Base-by-base conservation (phyloP, 2,113 vertebrate genomes). In the Orthonyx spaldingii region DNA sequence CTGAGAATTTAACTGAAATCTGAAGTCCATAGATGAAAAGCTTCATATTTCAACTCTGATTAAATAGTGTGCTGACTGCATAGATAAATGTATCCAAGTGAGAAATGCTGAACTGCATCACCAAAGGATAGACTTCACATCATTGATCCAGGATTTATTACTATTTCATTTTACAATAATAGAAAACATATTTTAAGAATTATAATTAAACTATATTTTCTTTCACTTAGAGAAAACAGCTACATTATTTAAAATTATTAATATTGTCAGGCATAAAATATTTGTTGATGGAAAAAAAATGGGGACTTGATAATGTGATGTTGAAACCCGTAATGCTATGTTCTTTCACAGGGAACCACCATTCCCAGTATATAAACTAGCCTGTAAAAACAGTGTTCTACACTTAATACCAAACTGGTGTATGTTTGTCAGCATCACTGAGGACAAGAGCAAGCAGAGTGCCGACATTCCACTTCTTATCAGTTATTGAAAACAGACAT, bases 401-500 rank as follows among this genome's bases (percentile, higher is more conserved):
- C 13, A 3, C 68, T 90, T 78, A 39, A 53, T 70, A 68, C 13
- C 75, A 82, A 42, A 37, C 68, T 80, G 24, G 20, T 75, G 52
- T 74, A 61, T 60, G 60, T 97, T 95, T 96, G 87, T 93, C 93
- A 97, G 75, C 89, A 95, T 79, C 55, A 26, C 61, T 8, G 57
- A 95, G 82, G 92, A 95, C 79, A 88, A 95, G 91, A 96, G 53
- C 68, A 95, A 97, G 90, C 65, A 52, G 56, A 91, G 46, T 60
- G 79, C 44, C 2, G 21, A 49, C 90, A 95, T 97, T 97, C 76
- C 35, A 52, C 74, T 84, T 87, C 50, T 93, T 89, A 95, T 93
- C 90, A 66, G 63, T 75, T 88, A 85, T 70, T 95, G 93, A 80
- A 97, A 97, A 89, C 49, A 90, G 91, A 97, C 90, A 87, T 96